phyloP scores from a whole-genome alignment of 1,140 invertebrate genomes.

The Microplitis mediator region DNA sequence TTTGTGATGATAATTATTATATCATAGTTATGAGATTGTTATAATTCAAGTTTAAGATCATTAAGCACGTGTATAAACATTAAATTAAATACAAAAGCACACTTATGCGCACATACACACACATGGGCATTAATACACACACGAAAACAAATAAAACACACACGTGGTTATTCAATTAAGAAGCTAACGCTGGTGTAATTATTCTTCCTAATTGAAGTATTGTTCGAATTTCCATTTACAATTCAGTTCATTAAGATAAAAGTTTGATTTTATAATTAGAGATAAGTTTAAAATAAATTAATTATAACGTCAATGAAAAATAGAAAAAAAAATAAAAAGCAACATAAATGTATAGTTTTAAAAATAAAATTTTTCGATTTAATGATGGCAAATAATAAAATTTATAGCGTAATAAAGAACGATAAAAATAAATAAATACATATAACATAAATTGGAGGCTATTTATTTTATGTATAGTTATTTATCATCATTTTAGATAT shows the following conservation, averaged over 20 bases:
- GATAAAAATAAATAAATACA: no score
- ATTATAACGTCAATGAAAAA: neutral
- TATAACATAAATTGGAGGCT: no score
- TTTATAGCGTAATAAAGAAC: no score
- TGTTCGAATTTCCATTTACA: constrained; percentile 16
- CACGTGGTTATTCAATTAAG: constrained; percentile 9
- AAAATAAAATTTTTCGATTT: no score
- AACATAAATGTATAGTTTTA: no score
- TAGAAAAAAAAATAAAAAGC: no score
- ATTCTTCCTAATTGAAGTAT: constrained; percentile 19
- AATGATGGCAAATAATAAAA: no score
- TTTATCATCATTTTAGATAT: no score
- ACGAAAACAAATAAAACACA: no score
- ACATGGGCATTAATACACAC: neutral
- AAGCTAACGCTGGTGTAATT: constrained; percentile 17
- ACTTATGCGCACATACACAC: neutral
- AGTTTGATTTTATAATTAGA: neutral
- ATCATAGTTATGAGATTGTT: neutral
- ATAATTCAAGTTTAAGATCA: neutral
- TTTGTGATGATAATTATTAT: no score
- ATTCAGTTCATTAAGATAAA: constrained; percentile 18
- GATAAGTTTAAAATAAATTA: neutral
- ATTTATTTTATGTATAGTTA: no score
- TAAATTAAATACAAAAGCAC: no score
- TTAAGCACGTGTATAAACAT: neutral